Evolutionary conservation across 2,797 vertebrate genomes (phyloP).

Genomic region (Vespertilio murinus): DNA sequence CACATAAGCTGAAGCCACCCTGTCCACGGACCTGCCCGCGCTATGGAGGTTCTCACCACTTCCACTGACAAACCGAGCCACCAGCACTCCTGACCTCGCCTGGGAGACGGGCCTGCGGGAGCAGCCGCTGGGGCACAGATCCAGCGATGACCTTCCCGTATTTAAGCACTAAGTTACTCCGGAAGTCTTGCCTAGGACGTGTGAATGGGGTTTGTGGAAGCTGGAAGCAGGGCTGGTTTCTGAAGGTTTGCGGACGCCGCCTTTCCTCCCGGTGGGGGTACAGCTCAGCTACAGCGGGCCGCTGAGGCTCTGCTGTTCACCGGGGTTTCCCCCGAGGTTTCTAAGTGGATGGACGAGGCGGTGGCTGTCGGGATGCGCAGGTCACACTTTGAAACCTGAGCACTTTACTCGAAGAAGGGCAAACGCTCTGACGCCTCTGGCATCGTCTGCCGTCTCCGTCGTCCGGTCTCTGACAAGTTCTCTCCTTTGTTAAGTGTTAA

Average conservation of each 20-base stretch:
- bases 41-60: neutral
- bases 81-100: constrained; percentile 50
- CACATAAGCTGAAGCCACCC: constrained; percentile 86
- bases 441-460: neutral
- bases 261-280: neutral
- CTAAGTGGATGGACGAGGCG: neutral
- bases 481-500: neutral
- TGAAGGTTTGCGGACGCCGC: constrained; percentile 43
- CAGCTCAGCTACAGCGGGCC: neutral
- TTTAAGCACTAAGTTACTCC: constrained; percentile 76
- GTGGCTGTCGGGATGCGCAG: neutral
- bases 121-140: constrained; percentile 15
- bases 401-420: neutral
- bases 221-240: neutral
- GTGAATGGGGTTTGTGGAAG: neutral
- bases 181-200: neutral
- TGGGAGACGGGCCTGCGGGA: neutral
- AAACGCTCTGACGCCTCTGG: neutral
- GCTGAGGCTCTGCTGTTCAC: neutral
- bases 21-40: neutral
- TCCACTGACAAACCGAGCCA: neutral
- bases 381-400: neutral
- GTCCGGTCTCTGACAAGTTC: neutral
- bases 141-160: neutral
- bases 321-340: neutral